These are phyloP conservation scores for Hesperophylax magnus DNA, from an alignment of 1,140 invertebrate genomes.

Conservation along the genomic window DNA sequence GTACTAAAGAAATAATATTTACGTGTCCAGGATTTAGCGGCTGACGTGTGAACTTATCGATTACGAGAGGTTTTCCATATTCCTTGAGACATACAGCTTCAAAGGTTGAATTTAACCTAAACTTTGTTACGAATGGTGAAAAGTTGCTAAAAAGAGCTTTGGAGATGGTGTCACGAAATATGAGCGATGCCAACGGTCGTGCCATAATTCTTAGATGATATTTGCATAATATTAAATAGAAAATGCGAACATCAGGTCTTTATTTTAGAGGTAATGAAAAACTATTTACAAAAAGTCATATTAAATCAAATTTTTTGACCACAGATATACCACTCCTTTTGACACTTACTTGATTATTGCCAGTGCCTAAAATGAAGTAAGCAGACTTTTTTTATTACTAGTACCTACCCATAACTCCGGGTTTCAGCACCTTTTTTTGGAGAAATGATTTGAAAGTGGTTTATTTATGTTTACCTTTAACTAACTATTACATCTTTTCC, in stretches of 20 bases:
- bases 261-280: neutral
- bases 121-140: slow-evolving; percentile 2
- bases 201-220: slow-evolving; percentile 29
- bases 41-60: slow-evolving; percentile 60
- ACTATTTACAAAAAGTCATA: no score
- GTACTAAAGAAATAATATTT: slow-evolving; percentile 4
- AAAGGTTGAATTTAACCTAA: slow-evolving; percentile 55
- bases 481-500: no score
- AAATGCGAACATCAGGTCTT: neutral
- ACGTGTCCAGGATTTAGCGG: slow-evolving; percentile 60
- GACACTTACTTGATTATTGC: no score
- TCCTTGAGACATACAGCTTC: slow-evolving; percentile 68
- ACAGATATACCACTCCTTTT: no score
- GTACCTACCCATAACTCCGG: no score
- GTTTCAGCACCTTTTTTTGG: no score
- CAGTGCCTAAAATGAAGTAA: no score
- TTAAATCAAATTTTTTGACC: no score
- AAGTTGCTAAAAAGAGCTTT: slow-evolving; percentile 19
- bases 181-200: slow-evolving; percentile 3
- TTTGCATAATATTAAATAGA: neutral
- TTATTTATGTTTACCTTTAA: no score
- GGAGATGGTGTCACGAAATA: slow-evolving; percentile 25
- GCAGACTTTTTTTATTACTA: no score
- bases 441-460: no score
- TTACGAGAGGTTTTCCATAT: slow-evolving; percentile 63